Evolutionary conservation across 2,888 invertebrate species (phyloP).

Genomic region (Willowsia nigromaculata): DNA sequence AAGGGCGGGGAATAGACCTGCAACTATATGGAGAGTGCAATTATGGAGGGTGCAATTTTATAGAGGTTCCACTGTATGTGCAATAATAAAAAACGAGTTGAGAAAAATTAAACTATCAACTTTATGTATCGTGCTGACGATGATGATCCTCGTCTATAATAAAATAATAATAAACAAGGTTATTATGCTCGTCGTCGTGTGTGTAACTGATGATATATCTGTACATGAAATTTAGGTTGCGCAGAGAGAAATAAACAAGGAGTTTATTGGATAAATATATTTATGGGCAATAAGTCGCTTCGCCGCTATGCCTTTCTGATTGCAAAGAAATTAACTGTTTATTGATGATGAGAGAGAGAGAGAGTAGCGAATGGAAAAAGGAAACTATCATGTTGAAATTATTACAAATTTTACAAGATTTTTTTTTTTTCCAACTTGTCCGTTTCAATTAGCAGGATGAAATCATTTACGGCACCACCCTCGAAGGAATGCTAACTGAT

Average conservation of each 20-base stretch:
- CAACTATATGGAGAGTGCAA: too few species aligned
- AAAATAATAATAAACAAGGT: background rate
- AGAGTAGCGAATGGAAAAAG: too few species aligned
- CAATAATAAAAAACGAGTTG: background rate
- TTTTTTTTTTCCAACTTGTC: too few species aligned
- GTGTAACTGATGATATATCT: background rate
- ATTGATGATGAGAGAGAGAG: background rate
- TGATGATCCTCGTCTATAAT: background rate
- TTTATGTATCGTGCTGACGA: background rate
- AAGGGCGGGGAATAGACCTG: too few species aligned
- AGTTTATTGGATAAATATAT: constrained; percentile 10
- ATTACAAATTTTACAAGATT: too few species aligned
- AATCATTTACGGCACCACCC: too few species aligned
- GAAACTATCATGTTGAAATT: too few species aligned
- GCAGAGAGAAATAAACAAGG: background rate
- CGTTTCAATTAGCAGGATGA: too few species aligned
- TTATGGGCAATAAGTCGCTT: background rate
- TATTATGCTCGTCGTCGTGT: background rate
- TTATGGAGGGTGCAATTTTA: too few species aligned
- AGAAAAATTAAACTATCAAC: constrained; percentile 2
- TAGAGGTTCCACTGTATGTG: too few species aligned
- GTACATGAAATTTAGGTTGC: background rate
- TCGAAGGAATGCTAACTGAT: too few species aligned
- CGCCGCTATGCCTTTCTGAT: background rate
- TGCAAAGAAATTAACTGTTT: background rate